Evolutionary conservation across 2,113 vertebrate species (phyloP), one percentile per base, ranked within the genome.

Genomic region (Monopterus albus): DNA sequence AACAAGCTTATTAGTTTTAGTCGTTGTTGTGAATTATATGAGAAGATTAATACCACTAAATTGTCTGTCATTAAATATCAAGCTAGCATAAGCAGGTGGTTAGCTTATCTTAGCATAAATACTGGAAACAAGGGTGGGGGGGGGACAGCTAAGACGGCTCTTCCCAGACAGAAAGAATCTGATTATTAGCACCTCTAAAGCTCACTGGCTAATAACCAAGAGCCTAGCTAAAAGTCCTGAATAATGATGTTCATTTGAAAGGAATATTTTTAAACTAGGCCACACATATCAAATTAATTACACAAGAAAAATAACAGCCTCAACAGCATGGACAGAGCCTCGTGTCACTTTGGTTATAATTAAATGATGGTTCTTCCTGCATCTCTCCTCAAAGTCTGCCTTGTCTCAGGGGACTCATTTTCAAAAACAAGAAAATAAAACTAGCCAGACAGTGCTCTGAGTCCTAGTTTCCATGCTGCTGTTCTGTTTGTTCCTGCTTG

Each of bases 401-500:
- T 60, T 4, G 23, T 64, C 62, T 69, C 66, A n/a, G 10, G 0
- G 36, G 59, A 29, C 40, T 62, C 62, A 23, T 71, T 66, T 62
- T 53, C 56, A 66, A 36, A 73, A 52, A 79, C 60, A 79, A 79
- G 74, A 63, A 43, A 60, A 82, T 58, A 68, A 77, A 61, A 60
- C 28, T 57, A 28, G 64, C 60, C 55, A 17, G 74, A 60, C 55
- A 53, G 46, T 52, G 78, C 55, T 80, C 66, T 73, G 81, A 87
- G 64, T 72, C 60, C 25, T n/a, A 74, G 56, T 90, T 91, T 92
- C 83, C 89, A 89, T 76, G 25, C 45, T 21, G 62, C 47, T 38
- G 39, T 51, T 84, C 57, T 57, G 56, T 62, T 85, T 66, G 62
- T 83, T 84, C 40, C 49, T 29, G 55, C 38, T 59, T n/a, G n/a